A percentile compares a stretch with the other conserved stretches of the same genome.
Evolutionary conservation across 1,140 invertebrate species (phyloP).

Genomic region (Paracyclopina nana): DNA sequence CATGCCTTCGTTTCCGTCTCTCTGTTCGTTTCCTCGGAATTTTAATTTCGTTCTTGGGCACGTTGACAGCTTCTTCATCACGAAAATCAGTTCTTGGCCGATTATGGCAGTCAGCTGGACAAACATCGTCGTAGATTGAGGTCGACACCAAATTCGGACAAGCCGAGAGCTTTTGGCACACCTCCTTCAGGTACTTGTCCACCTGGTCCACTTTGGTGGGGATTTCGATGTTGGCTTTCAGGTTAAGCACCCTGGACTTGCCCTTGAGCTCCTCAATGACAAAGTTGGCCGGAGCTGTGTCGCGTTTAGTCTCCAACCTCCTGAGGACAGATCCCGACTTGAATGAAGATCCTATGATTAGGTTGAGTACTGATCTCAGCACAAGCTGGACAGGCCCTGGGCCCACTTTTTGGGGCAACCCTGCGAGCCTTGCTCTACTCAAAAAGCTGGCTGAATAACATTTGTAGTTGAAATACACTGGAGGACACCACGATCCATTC

Average conservation of each 20-base stretch:
- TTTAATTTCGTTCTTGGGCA: neutral
- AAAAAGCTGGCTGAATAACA: conserved; percentile 9
- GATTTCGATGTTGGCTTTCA: conserved; percentile 11
- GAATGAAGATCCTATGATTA: conserved; percentile 8
- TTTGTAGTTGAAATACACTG: conserved; percentile 10
- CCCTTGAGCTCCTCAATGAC: conserved; percentile 6
- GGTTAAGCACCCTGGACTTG: conserved; percentile 8
- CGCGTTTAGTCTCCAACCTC: neutral
- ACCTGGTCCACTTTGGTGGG: conserved; percentile 6
- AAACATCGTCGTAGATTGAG: neutral
- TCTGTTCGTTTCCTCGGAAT: neutral
- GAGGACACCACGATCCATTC: conserved; percentile 9
- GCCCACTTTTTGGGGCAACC: conserved; percentile 9
- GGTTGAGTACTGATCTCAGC: conserved; percentile 3
- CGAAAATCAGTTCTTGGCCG: conserved; percentile 7
- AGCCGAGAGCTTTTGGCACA: conserved; percentile 8
- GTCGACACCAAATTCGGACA: conserved; percentile 12
- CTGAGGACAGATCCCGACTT: conserved; percentile 14
- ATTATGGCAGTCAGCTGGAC: conserved; percentile 10
- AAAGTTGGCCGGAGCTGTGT: neutral
- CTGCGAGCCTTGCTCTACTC: neutral
- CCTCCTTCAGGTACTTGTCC: neutral
- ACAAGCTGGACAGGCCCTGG: conserved; percentile 14
- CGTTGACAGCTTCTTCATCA: neutral
- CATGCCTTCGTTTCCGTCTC: neutral